Evolutionary conservation across 2,797 vertebrate genomes (phyloP).

Genomic region (Scyliorhinus canicula): DNA sequence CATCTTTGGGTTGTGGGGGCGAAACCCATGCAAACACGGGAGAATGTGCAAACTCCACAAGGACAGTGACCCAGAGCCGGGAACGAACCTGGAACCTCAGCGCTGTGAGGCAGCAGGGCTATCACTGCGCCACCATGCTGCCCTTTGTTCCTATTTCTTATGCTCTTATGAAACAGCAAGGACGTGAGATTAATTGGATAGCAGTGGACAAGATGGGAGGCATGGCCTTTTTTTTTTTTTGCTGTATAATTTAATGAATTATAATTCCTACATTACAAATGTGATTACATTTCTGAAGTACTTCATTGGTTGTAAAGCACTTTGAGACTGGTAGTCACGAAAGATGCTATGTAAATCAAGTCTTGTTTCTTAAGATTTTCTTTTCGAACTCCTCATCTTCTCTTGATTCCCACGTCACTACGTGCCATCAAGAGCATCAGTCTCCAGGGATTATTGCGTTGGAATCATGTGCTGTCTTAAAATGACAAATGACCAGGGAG

Average conservation of each 20-base stretch:
- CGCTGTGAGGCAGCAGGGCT: too few relatives aligned
- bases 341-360: not conserved
- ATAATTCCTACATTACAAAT: not conserved
- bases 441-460: not conserved
- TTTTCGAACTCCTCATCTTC: not conserved
- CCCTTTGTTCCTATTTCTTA: not conserved
- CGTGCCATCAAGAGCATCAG: not conserved
- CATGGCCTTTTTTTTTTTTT: not conserved
- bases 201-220: not conserved
- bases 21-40: too few relatives aligned
- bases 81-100: too few relatives aligned
- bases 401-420: not conserved
- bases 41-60: too few relatives aligned
- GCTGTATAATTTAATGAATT: not conserved
- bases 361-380: not conserved
- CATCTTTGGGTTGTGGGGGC: too few relatives aligned
- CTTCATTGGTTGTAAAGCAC: not conserved
- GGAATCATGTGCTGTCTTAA: not conserved
- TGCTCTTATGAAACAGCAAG: not conserved
- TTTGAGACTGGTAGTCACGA: not conserved
- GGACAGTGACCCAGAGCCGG: too few relatives aligned
- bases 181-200: not conserved
- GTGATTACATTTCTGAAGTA: not conserved
- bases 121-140: too few relatives aligned
- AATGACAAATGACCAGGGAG: not conserved